These are phyloP conservation scores for Prionchulus punctatus DNA, from an alignment of 2,888 invertebrate genomes.

Conservation along the genomic window DNA sequence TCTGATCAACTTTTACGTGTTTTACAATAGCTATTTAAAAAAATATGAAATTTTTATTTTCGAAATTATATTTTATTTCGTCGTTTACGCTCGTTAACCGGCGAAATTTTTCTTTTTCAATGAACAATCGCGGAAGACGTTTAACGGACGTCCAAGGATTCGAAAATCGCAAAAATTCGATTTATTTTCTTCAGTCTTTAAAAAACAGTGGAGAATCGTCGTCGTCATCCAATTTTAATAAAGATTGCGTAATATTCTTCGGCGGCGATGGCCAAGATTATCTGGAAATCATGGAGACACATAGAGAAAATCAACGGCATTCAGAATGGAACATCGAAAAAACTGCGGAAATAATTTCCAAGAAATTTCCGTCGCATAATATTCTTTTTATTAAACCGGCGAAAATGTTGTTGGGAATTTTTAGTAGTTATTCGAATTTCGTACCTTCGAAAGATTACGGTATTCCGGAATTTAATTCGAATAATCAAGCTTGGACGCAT, in stretches of 20 bases:
- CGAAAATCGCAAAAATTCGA: too few species aligned
- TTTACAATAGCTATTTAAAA: too few species aligned
- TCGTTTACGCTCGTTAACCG: too few species aligned
- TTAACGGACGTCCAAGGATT: too few species aligned
- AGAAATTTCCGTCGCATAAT: conserved; percentile 45
- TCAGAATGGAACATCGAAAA: conserved; percentile 59
- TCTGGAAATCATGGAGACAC: conserved; percentile 59
- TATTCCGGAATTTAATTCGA: conserved; percentile 59
- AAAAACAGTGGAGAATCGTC: too few species aligned
- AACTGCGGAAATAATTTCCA: conserved; percentile 51
- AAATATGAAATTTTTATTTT: too few species aligned
- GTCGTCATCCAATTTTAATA: too few species aligned
- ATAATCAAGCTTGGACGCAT: conserved; percentile 55
- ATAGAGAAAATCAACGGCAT: conserved; percentile 57
- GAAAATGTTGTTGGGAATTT: conserved; percentile 64
- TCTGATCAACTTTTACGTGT: too few species aligned
- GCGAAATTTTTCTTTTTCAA: too few species aligned
- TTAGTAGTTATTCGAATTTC: conserved; percentile 75
- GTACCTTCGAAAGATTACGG: conserved; percentile 58
- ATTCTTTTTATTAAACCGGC: conserved; percentile 15
- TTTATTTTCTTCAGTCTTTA: too few species aligned
- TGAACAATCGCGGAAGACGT: too few species aligned
- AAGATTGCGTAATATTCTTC: conserved; percentile 10
- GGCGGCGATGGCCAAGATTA: conserved; percentile 49
- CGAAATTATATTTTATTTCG: too few species aligned